Percentiles rank a stretch among this genome's conserved stretches.
These are phyloP conservation scores for Ptychochromis oligacanthus DNA, from an alignment of 2,113 vertebrate genomes.

Conservation along the genomic window DNA sequence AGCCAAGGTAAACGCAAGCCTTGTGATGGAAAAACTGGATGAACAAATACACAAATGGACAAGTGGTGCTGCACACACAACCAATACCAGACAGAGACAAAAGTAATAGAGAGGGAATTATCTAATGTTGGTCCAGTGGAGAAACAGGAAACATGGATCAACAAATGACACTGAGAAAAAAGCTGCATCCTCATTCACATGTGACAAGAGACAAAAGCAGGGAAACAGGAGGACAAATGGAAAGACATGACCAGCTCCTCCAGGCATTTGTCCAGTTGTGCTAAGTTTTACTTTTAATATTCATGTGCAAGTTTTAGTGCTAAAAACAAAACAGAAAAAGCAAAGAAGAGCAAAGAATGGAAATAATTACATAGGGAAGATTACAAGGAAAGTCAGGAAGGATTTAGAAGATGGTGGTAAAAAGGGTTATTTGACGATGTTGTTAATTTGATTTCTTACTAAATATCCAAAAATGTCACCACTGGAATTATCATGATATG, in stretches of 20 bases:
- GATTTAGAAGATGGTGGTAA: rapidly evolving
- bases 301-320: background rate
- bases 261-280: background rate
- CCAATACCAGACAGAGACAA: background rate
- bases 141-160: constrained; percentile 38
- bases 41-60: constrained; percentile 57
- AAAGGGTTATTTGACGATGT: background rate
- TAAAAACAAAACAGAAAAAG: background rate
- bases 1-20: constrained; percentile 75
- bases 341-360: too few relatives aligned
- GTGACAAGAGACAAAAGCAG: constrained; percentile 15
- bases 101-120: constrained; percentile 36
- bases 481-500: background rate
- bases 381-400: background rate
- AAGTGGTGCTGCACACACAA: constrained; percentile 18
- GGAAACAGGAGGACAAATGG: background rate
- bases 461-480: background rate
- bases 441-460: background rate
- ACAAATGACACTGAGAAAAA: constrained; percentile 13
- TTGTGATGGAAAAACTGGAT: constrained; percentile 74
- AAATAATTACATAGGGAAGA: background rate
- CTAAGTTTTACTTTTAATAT: background rate
- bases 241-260: background rate
- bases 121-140: constrained; percentile 19
- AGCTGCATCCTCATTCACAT: constrained; percentile 14